Evolutionary conservation across 92 coral and sea anemone species (phyloP).

Genomic region (Zoanthus sociatus): DNA sequence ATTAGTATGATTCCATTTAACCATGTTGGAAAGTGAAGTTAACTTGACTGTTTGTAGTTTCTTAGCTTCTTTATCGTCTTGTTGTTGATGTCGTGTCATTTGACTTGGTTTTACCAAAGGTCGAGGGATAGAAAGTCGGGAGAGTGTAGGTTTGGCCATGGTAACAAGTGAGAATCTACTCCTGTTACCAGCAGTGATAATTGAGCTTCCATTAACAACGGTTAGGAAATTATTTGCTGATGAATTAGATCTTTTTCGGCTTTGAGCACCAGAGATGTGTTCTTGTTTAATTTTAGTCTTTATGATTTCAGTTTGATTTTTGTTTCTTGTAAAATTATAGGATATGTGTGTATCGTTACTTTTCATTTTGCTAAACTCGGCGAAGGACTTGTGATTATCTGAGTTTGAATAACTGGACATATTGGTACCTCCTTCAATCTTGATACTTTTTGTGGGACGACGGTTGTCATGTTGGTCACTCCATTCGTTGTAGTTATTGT

Average conservation of each 20-base stretch:
- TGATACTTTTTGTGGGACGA: background rate
- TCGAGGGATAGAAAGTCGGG: conserved; percentile 30
- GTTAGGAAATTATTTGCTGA: background rate
- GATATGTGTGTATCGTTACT: background rate
- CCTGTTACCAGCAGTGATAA: background rate
- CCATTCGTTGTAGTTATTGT: background rate
- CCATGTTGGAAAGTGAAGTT: background rate
- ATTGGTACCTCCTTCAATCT: background rate
- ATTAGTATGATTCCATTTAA: background rate
- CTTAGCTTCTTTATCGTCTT: background rate
- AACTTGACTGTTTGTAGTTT: background rate
- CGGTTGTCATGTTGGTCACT: background rate
- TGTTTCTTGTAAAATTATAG: background rate
- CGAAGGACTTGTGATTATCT: background rate
- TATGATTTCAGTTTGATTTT: background rate
- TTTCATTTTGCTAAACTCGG: background rate
- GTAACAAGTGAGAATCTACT: background rate
- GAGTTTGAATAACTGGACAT: background rate
- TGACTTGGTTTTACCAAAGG: conserved; percentile 39
- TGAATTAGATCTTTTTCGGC: background rate
- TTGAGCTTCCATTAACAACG: background rate
- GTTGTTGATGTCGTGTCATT: background rate
- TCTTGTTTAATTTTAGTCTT: background rate
- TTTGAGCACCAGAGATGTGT: background rate
- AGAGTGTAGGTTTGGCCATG: conserved; percentile 3